Evolutionary conservation across 1,140 invertebrate genomes (phyloP).

Genomic region (Nymphalis io): DNA sequence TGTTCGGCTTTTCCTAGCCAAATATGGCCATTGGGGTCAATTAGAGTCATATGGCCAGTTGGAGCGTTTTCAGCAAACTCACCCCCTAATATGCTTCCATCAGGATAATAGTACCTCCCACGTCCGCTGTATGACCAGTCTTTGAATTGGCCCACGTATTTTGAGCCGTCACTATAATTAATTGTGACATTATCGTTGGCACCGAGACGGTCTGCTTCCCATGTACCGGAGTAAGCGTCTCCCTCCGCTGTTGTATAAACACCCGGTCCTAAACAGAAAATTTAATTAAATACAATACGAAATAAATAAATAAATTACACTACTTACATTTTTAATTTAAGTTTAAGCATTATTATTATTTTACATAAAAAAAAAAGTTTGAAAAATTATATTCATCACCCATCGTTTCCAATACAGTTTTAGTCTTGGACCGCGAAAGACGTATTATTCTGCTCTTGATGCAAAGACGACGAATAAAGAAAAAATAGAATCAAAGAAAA

Average conservation of each 20-base stretch:
- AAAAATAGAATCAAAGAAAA: too few species aligned
- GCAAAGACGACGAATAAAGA: too few species aligned
- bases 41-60: constrained; percentile 45
- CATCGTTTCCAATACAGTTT: too few species aligned
- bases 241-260: constrained; percentile 71
- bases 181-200: constrained; percentile 53
- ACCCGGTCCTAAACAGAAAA: constrained; percentile 54
- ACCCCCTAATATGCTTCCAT: constrained; percentile 49
- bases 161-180: constrained; percentile 54
- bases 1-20: constrained; percentile 62
- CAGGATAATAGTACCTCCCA: constrained; percentile 62
- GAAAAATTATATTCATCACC: too few species aligned
- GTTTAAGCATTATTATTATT: too few species aligned
- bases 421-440: too few species aligned
- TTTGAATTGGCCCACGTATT: constrained; percentile 58
- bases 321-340: too few species aligned
- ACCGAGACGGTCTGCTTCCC: constrained; percentile 61
- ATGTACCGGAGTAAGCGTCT: constrained; percentile 60
- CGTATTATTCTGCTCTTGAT: too few species aligned
- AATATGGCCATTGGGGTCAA: constrained; percentile 62
- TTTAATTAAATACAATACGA: too few species aligned
- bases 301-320: too few species aligned
- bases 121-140: constrained; percentile 59
- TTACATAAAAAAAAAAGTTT: too few species aligned
- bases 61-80: constrained; percentile 62